Percentiles rank a stretch among this genome's conserved stretches.
Conservation (phyloP, 2,113 vertebrate genomes). For the Ctenodactylus gundi region DNA sequence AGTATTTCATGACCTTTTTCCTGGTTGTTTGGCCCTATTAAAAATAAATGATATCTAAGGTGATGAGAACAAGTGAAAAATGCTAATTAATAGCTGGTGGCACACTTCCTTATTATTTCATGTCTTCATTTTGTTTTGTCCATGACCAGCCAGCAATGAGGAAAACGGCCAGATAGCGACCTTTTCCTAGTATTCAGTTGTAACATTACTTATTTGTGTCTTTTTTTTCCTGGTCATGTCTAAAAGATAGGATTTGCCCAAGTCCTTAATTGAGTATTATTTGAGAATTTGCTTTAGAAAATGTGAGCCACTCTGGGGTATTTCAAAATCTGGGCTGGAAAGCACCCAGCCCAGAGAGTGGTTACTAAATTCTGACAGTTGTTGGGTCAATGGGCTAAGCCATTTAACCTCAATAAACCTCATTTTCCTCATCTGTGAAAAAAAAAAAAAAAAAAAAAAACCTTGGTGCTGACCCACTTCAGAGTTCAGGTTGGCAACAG, state of each 20-base stretch:
- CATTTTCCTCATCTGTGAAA: slow-evolving; percentile 66
- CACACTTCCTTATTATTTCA: background rate
- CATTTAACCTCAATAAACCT: slow-evolving; percentile 64
- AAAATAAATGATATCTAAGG: background rate
- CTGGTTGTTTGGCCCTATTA: slow-evolving; percentile 7
- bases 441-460: slow-evolving; percentile 69
- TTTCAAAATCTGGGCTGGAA: slow-evolving; percentile 65
- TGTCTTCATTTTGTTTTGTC: background rate
- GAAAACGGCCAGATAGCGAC: background rate
- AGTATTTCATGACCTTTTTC: background rate
- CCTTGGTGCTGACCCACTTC: slow-evolving; percentile 60
- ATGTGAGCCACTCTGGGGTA: slow-evolving; percentile 60
- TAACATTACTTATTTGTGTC: background rate
- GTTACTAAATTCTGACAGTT: slow-evolving; percentile 75
- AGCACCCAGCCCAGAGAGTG: slow-evolving; percentile 58
- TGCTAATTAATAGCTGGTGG: background rate
- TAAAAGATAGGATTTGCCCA: slow-evolving; percentile 52
- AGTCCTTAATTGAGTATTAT: slow-evolving; percentile 62
- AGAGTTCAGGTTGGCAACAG: slow-evolving; percentile 36
- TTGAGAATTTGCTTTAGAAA: slow-evolving; percentile 66
- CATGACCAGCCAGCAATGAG: background rate
- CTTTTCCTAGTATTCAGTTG: background rate
- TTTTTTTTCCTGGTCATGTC: background rate
- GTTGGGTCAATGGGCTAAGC: slow-evolving; percentile 68
- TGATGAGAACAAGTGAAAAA: background rate